A percentile compares a stretch with the other conserved stretches of the same genome.
Evolutionary conservation across 2,113 vertebrate species (phyloP).

Genomic region (Pogona vitticeps): DNA sequence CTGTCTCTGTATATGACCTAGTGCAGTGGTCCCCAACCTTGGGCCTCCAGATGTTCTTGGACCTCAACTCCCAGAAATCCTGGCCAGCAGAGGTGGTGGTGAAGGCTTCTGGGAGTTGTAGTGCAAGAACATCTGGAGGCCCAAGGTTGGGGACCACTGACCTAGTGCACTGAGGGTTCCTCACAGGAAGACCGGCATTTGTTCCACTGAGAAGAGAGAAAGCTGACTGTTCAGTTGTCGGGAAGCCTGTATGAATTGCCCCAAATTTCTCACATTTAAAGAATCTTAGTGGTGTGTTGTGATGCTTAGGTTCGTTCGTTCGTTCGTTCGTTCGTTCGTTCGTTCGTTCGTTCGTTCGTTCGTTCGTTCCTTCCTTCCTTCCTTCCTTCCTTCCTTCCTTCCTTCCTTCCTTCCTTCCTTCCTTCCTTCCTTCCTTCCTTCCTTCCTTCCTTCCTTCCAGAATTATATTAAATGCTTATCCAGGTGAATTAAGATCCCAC

Average conservation of each 20-base stretch:
- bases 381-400: background rate
- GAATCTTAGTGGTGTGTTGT: background rate
- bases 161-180: background rate
- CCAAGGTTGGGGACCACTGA: no score
- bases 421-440: background rate
- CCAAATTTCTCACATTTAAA: background rate
- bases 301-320: background rate
- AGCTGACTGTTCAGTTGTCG: background rate
- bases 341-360: background rate
- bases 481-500: conserved; percentile 22
- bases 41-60: no score
- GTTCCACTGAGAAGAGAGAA: background rate
- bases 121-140: no score
- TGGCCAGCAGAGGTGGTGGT: no score
- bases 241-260: background rate
- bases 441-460: background rate
- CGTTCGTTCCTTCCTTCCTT: background rate
- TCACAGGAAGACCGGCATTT: background rate
- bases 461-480: conserved; percentile 28
- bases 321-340: no score
- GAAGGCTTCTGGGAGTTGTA: no score
- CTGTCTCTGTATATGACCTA: background rate
- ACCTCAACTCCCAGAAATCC: no score
- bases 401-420: background rate
- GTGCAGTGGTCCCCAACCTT: no score